These are phyloP conservation scores for Misgurnus anguillicaudatus DNA, from an alignment of 2,113 vertebrate genomes.

Conservation along the genomic window DNA sequence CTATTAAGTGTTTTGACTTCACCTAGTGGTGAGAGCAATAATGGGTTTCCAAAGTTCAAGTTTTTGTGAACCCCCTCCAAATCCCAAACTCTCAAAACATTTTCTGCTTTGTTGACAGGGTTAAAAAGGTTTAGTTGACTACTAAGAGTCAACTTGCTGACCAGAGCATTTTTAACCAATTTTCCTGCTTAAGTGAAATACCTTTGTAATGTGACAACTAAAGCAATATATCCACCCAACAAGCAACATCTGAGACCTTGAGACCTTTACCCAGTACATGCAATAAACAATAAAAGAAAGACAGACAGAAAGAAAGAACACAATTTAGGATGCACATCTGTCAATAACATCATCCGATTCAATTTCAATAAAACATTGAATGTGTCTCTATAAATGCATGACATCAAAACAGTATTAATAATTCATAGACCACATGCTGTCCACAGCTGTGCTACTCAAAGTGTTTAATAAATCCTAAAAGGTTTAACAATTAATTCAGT, in stretches of 20 bases:
- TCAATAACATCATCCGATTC: neutral
- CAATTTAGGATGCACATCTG: neutral
- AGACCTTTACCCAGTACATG: neutral
- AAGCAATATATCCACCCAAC: neutral
- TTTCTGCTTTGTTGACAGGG: constrained; percentile 3
- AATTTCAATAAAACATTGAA: constrained; percentile 21
- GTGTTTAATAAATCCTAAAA: constrained; percentile 18
- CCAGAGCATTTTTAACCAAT: neutral
- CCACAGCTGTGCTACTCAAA: constrained; percentile 14
- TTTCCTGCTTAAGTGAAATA: constrained; percentile 10
- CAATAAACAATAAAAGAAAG: neutral
- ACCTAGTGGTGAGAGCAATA: constrained; percentile 52
- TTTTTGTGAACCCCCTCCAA: no score
- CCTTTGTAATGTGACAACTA: constrained; percentile 1
- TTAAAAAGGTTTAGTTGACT: constrained; percentile 8
- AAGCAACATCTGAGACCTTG: no score
- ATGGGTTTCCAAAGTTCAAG: neutral
- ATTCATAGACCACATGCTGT: constrained; percentile 32
- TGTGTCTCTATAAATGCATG: constrained; percentile 32
- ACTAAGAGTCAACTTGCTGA: constrained; percentile 21
- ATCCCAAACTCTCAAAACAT: neutral
- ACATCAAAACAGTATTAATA: constrained; percentile 29
- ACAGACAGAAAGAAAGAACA: neutral
- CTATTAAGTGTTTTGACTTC: constrained; percentile 48
- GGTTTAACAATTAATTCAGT: constrained; percentile 18